Conservation (phyloP, 2,888 invertebrate species). For the Poecilobothrus nobilitatus region DNA sequence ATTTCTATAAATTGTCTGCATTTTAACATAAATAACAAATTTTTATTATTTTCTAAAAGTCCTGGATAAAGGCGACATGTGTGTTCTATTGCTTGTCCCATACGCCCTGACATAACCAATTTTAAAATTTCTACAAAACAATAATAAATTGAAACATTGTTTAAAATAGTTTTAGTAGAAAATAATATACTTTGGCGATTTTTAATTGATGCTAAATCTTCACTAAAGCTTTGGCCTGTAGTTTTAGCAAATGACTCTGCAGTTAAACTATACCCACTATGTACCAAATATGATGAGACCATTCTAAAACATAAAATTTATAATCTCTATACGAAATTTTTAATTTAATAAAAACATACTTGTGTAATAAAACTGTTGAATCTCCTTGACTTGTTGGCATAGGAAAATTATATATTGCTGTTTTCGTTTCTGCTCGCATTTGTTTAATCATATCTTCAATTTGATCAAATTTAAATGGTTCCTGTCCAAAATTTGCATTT, state of each 20-base stretch:
- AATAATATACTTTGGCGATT: slow-evolving; percentile 79
- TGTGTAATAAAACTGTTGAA: slow-evolving; percentile 87
- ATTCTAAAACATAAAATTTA: slow-evolving; percentile 57
- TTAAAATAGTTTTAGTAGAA: slow-evolving; percentile 41
- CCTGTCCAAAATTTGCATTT: slow-evolving; percentile 97
- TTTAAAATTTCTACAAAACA: slow-evolving; percentile 73
- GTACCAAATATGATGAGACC: slow-evolving; percentile 94
- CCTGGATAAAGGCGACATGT: slow-evolving; percentile 86
- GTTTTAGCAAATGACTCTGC: slow-evolving; percentile 91
- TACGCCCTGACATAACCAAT: slow-evolving; percentile 82
- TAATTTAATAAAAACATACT: slow-evolving; percentile 48
- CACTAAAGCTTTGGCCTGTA: slow-evolving; percentile 81
- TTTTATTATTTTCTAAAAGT: slow-evolving; percentile 82
- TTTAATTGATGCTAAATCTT: slow-evolving; percentile 88
- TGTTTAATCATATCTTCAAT: slow-evolving; percentile 95
- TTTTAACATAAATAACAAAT: slow-evolving; percentile 90
- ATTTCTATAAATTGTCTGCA: slow-evolving; percentile 98
- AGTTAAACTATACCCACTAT: slow-evolving; percentile 94
- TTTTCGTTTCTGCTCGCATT: slow-evolving; percentile 70
- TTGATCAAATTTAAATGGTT: slow-evolving; percentile 89
- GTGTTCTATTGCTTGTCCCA: slow-evolving; percentile 90
- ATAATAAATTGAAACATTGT: slow-evolving; percentile 62
- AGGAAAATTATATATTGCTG: slow-evolving; percentile 79
- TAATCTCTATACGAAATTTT: not conserved
- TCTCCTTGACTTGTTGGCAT: slow-evolving; percentile 80